Base-by-base conservation (phyloP, 2,113 vertebrate genomes). In the Psephotus haematonotus region DNA sequence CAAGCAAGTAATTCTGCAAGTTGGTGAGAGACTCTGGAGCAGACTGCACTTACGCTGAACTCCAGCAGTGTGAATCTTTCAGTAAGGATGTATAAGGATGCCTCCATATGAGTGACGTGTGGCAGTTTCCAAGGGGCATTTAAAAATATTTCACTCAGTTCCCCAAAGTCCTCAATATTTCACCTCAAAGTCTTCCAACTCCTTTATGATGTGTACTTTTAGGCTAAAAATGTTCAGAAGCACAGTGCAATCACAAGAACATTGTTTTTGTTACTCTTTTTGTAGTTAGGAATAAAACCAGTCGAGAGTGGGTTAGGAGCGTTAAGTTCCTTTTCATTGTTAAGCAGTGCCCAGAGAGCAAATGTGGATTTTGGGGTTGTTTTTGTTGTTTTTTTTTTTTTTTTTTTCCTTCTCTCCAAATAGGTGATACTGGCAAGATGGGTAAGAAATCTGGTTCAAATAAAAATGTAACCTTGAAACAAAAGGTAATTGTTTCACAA, bases 401-500 rank as follows among this genome's bases (percentile, higher is more conserved):
- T 24, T 69, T 49, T 65, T 37, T 8, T 13, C 62, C 39, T 47
- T 55, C 18, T 75, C 14, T 79, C 57, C 82, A 50, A 82, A 46
- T 53, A 94, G 79, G 79, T 92, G 50, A 64, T 88, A 62, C 16
- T 74, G 35, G 50, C 74, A 77, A 90, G 53, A 88, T 39, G 35
- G 23, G 24, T 43, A 67, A 77, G 64, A 82, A 92, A 67, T 35
- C 31, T 35, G 14, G 74, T 92, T 86, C 33, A 70, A 70, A 88
- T 77, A 41, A 94, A 94, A 92, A 75, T 19, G 46, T 60, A 88
- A 82, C 88, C 94, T 90, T 92, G 77, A 92, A 92, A 86, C 57
- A 85, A 76, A 91, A 96, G 59, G 68, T 80, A 88, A 80, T 72
- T 87, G 60, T 65, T 91, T 46, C 27, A 79, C 57, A 92, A 52